phyloP scores from a whole-genome alignment of 2,888 invertebrate genomes.

The Acanthopleura granulata region DNA sequence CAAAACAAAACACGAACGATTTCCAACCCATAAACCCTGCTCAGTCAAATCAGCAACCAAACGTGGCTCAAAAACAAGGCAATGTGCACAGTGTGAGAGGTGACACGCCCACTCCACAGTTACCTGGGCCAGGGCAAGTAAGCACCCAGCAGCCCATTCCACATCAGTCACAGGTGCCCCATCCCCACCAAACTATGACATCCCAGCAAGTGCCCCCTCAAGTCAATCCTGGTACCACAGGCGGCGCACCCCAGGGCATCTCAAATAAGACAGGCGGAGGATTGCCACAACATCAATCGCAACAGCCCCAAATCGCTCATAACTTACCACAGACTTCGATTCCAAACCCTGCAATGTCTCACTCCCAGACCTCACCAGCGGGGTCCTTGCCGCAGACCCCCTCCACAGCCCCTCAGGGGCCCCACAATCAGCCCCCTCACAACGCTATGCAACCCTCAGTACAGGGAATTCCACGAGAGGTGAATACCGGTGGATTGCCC shows the following conservation, averaged over 20 bases:
- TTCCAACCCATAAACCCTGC: slow-evolving; percentile 20
- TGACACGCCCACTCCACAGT: background rate
- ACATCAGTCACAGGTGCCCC: slow-evolving; percentile 1
- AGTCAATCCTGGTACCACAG: background rate
- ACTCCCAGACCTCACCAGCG: background rate
- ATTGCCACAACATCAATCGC: background rate
- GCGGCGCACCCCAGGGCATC: background rate
- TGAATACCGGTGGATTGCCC: background rate
- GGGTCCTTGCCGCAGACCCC: background rate
- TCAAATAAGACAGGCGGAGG: background rate
- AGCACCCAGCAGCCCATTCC: background rate
- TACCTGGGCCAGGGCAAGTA: background rate
- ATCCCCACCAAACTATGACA: background rate
- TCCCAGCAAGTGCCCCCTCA: background rate
- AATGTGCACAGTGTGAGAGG: background rate
- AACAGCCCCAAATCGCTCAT: slow-evolving; percentile 1
- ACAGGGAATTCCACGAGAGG: background rate
- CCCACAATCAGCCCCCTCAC: slow-evolving; percentile 6
- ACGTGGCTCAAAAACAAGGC: slow-evolving; percentile 9
- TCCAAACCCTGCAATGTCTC: background rate
- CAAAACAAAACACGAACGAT: background rate
- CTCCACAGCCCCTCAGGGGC: background rate
- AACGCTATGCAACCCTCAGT: slow-evolving; percentile 16
- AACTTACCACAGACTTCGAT: background rate
- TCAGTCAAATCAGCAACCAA: slow-evolving; percentile 12